phyloP scores from a whole-genome alignment of 2,888 invertebrate genomes.

The Nymphalis urticae region DNA sequence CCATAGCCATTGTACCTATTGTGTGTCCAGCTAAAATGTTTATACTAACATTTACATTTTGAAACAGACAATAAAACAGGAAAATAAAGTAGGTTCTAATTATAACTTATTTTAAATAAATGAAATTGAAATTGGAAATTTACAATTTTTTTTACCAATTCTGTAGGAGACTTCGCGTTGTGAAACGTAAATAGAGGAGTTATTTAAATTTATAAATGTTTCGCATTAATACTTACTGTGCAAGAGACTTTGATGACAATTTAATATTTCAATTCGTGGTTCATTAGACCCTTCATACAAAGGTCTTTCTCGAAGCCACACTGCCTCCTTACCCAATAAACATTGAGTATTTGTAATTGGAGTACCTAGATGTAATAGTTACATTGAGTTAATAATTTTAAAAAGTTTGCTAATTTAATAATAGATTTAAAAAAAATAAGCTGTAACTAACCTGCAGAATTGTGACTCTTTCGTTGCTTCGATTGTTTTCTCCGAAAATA shows the following conservation, averaged over 20 bases:
- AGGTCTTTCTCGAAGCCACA: constrained; percentile 73
- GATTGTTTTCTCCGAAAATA: constrained; percentile 66
- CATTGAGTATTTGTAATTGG: constrained; percentile 74
- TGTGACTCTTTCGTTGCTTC: constrained; percentile 72
- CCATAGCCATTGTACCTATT: constrained; percentile 72
- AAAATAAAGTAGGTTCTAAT: no score
- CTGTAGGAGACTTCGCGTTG: no score
- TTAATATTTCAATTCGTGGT: constrained; percentile 74
- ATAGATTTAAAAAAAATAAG: background rate
- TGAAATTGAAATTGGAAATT: no score
- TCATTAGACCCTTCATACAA: constrained; percentile 73
- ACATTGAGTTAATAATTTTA: background rate
- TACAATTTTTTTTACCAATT: no score
- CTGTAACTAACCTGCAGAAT: constrained; percentile 57
- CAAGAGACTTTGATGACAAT: constrained; percentile 71
- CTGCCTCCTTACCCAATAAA: constrained; percentile 74
- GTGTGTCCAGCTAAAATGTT: constrained; percentile 62
- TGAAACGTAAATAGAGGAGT: no score
- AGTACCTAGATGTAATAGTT: constrained; percentile 47
- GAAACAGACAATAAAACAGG: no score
- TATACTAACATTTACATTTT: no score
- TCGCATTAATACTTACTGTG: constrained; percentile 54
- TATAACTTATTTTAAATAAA: no score
- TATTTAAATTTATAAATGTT: background rate
- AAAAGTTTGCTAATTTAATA: background rate